Conservation (phyloP, 2,113 vertebrate species). For the Prolemur simus region DNA sequence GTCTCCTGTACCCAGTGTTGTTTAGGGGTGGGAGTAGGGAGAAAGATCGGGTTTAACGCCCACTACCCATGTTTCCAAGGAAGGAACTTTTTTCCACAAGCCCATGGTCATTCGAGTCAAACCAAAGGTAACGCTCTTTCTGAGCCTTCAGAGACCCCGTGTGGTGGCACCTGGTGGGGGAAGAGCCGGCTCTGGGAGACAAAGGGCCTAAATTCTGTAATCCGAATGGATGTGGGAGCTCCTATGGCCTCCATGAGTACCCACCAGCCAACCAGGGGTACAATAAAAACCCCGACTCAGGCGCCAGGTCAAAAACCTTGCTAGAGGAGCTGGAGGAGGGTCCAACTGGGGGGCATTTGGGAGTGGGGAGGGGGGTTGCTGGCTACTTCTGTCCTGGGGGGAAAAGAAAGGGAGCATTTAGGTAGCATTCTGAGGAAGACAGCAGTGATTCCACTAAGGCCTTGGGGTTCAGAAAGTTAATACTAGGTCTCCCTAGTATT, state of each 20-base stretch:
- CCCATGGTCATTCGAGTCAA: neutral
- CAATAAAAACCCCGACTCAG: neutral
- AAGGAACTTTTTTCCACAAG: neutral
- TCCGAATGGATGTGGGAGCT: neutral
- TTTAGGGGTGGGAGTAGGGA: neutral
- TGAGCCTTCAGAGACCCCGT: neutral
- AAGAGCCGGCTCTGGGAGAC: neutral
- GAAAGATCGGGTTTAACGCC: neutral
- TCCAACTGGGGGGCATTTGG: neutral
- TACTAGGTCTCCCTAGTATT: neutral
- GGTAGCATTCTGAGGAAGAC: neutral
- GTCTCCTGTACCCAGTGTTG: neutral
- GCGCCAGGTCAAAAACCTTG: neutral
- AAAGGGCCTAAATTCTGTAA: neutral
- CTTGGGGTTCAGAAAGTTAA: neutral
- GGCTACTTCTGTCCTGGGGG: neutral
- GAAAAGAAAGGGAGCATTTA: neutral
- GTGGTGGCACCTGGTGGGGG: neutral
- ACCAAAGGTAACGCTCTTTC: neutral
- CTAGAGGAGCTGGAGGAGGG: neutral
- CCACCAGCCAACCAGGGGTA: neutral
- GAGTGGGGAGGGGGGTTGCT: neutral
- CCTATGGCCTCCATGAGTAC: neutral
- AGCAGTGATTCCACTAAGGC: slow-evolving; percentile 3
- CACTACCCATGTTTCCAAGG: neutral